Evolutionary conservation across 2,888 invertebrate species (phyloP), one percentile per base, ranked within the genome.

Genomic region (Phortica okadai): DNA sequence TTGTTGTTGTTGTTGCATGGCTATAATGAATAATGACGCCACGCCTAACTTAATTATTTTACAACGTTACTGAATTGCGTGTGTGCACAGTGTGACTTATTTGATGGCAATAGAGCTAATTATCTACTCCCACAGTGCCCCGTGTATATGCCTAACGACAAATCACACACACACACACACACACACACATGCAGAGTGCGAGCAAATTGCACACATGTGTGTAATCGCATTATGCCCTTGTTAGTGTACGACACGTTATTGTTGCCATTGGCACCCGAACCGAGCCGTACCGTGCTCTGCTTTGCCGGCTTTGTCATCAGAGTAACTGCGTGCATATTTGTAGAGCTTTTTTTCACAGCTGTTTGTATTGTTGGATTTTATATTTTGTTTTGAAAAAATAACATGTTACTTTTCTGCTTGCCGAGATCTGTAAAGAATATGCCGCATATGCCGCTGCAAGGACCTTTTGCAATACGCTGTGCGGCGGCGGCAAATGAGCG

Each of bases 1-100:
- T 5, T 5, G 56, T 56, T 56, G 56, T 69, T 21, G 21, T 70
- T 58, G 74, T 73, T 50, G 59, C 21, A 10, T 64, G 73, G 11
- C 45, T 59, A 64, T 33, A 44, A 67, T n/a, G n/a, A 44, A 6
- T 14, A 21, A 44, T 42, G 45, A 45, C 45, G 45, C 21, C 45
- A 21, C n/a, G 45, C 6, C 67, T 45, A 69, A 69, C 45, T 69
- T 6, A 69, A 69, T 69, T 69, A 69, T 14, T 6, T 45, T 69
- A 66, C 66, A 42, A 41, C 45, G 45, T 10, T 6, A 8, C 7
- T 8, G 45, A 45, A 45, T 8, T 45, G 45, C 45, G 45, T 1
- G 45, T 45, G 45, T 45, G 45, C 10, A 10, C 10, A 45, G 45
- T 45, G 45, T 45, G 21, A 21, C 21, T 21, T 21, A 21, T 21